These are phyloP conservation scores for Lycocerus yunnanus DNA, from an alignment of 2,888 invertebrate species.

Conservation along the genomic window DNA sequence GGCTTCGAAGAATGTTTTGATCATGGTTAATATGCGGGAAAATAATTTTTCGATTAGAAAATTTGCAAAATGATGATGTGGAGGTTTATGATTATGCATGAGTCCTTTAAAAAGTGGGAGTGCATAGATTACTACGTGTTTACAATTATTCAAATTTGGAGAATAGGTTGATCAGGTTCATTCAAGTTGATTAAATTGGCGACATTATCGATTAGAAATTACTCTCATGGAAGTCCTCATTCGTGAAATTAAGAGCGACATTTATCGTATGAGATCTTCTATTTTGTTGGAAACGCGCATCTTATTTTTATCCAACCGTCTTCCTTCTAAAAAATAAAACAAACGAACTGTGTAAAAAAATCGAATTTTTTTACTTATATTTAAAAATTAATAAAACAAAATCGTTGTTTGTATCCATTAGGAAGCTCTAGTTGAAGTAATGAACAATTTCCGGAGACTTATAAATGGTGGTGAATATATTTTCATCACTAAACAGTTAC, in stretches of 20 bases:
- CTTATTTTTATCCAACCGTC: not conserved
- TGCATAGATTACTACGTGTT: not conserved
- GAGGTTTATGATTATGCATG: not conserved
- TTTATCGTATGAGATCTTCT: not conserved
- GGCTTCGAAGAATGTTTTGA: not conserved
- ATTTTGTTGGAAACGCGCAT: not conserved
- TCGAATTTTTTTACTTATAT: not conserved
- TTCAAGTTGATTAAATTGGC: not conserved
- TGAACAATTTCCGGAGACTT: not conserved
- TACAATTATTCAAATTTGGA: not conserved
- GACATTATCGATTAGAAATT: not conserved
- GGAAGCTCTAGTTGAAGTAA: not conserved
- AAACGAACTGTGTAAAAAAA: not conserved
- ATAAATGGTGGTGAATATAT: not conserved
- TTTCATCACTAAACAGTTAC: no score
- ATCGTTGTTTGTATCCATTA: not conserved
- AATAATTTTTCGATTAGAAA: not conserved
- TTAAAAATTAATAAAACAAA: not conserved
- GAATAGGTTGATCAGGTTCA: not conserved
- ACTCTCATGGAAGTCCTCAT: not conserved
- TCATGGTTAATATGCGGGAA: not conserved
- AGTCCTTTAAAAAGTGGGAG: not conserved
- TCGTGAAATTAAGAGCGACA: not conserved
- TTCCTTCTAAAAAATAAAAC: not conserved
- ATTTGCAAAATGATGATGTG: not conserved